Base-by-base conservation (phyloP, 1,140 invertebrate genomes). In the Drosophila ercepeae region DNA sequence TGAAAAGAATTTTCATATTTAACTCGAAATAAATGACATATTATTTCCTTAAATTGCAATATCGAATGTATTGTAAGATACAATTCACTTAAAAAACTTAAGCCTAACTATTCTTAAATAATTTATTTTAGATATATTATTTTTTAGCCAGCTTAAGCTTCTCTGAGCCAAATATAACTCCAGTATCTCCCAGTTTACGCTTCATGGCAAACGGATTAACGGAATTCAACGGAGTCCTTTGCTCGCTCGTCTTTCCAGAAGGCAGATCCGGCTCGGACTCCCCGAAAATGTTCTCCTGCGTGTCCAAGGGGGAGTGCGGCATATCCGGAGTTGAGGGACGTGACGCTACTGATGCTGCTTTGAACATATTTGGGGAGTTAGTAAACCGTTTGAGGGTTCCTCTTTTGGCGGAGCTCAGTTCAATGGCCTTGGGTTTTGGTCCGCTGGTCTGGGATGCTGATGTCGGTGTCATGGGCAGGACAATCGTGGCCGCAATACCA, bases 181-280 rank as follows among this genome's bases (percentile, higher is more conserved):
- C 88, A 11, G 78, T 83, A 25, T 90, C 82, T 1, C 70, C 69
- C 1, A 90, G 55, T 36, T 90, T 90, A 7, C 89, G 89, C 49
- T 90, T 90, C 65, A 82, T 82, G 0, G 89, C 89, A 55, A 90
- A 90, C 13, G 89, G 89, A 65, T 90, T 90, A 0, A 89, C 75
- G 7, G 83, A 79, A 44, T 89, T 89, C 0, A 89, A 29, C 1
- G 78, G 84, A 23, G 78, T 39, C 4, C 83, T 69, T 27, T 73
- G 74, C 9, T 69, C 75, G 6, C 39, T 14, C 3, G 53, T 23
- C 39, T 89, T 89, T 8, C 53, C 63, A 16, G 55, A n/a, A 2
- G 34, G 8, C 3, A 52, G 27, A 3, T 86, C 76, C 0, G 71
- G 42, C 13, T 89, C 83, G 1, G 78, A 52, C 39, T 89, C 83